Conservation (phyloP, 2,888 invertebrate genomes). For the Endomychus coccineus region DNA sequence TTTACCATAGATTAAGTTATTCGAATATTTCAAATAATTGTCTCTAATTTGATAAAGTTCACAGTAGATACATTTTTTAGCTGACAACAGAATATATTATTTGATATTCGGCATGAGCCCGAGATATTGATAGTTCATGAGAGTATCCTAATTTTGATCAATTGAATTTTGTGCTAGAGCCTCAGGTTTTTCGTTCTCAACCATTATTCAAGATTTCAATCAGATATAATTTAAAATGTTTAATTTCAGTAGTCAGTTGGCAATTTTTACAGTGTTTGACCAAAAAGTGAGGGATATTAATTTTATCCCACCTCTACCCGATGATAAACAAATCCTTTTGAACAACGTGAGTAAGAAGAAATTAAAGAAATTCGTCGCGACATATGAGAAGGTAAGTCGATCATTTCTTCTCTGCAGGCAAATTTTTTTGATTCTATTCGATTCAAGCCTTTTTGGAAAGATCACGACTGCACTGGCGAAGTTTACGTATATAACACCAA, state of each 20-base stretch:
- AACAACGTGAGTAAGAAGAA: slow-evolving; percentile 16
- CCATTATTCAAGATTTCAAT: no score
- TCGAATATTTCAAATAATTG: no score
- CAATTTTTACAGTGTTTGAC: slow-evolving; percentile 29
- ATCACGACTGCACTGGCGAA: slow-evolving; percentile 26
- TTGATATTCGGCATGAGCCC: no score
- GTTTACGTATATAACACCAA: slow-evolving; percentile 20
- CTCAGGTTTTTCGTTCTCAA: no score
- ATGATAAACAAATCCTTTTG: slow-evolving; percentile 16
- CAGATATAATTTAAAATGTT: no score
- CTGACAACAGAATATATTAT: no score
- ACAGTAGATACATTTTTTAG: no score
- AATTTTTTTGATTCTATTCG: slow-evolving; percentile 4
- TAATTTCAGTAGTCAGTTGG: slow-evolving; percentile 25
- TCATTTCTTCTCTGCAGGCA: slow-evolving; percentile 2
- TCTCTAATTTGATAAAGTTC: no score
- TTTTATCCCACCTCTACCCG: slow-evolving; percentile 26
- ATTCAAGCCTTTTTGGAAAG: slow-evolving; percentile 30
- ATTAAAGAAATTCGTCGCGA: slow-evolving; percentile 28
- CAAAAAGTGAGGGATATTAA: slow-evolving; percentile 24
- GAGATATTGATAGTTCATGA: no score
- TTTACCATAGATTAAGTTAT: no score
- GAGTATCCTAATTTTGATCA: no score
- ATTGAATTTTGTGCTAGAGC: no score
- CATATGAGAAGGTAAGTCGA: slow-evolving; percentile 23